These are phyloP conservation scores for Lophura nycthemera DNA, from an alignment of 2,113 vertebrate species.

Conservation along the genomic window DNA sequence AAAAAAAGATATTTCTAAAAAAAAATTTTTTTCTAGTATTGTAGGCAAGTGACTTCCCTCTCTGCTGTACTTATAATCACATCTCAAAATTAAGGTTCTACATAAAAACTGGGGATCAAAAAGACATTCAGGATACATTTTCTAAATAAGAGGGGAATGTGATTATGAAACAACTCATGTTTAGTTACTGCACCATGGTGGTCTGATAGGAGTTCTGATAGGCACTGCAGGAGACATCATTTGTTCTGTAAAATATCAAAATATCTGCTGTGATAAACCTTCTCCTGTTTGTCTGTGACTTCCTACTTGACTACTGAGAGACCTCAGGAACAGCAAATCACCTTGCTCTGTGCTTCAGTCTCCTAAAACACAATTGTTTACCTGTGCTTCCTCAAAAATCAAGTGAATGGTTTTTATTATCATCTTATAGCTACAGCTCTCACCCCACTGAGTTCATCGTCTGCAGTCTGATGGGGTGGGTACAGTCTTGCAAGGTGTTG, in stretches of 20 bases:
- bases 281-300: not conserved
- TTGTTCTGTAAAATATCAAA: not conserved
- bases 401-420: not conserved
- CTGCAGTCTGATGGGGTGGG: not conserved
- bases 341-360: not conserved
- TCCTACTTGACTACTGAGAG: not conserved
- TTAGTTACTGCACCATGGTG: not conserved
- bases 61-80: not conserved
- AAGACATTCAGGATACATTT: not conserved
- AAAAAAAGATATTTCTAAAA: rapidly evolving
- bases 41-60: not conserved
- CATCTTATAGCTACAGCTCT: not conserved
- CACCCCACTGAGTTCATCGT: not conserved
- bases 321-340: not conserved
- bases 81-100: not conserved
- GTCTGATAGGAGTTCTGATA: not conserved
- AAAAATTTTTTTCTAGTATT: not conserved
- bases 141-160: not conserved
- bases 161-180: not conserved
- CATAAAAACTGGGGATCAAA: not conserved
- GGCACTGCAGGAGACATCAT: not conserved
- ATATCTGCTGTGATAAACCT: not conserved
- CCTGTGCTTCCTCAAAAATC: not conserved
- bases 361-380: not conserved
- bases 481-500: not conserved